A percentile compares a stretch with the other conserved stretches of the same genome.
Conservation (phyloP, 1,140 invertebrate species). For the Formica exsecta region DNA sequence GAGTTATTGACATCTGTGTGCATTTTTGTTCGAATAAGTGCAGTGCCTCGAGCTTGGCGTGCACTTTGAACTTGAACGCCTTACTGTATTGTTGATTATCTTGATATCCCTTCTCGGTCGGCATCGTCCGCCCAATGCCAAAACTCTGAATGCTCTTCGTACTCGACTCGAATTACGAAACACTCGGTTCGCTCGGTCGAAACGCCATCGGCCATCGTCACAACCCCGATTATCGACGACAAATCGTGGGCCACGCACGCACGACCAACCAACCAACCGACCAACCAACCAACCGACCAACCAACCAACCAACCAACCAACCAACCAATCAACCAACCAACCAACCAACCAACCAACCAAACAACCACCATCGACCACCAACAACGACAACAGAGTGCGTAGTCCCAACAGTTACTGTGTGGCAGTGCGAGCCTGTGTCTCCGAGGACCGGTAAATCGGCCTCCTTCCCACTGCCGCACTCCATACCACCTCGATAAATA, state of each 20-base stretch:
- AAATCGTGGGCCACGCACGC: slow-evolving; percentile 69
- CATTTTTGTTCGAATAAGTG: slow-evolving; percentile 61
- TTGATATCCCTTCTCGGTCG: slow-evolving; percentile 77
- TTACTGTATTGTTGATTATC: slow-evolving; percentile 68
- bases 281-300: slow-evolving; percentile 63
- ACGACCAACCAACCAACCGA: slow-evolving; percentile 72
- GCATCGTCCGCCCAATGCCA: slow-evolving; percentile 68
- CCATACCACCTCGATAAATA: slow-evolving; percentile 86
- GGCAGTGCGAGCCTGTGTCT: slow-evolving; percentile 87
- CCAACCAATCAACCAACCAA: slow-evolving; percentile 66
- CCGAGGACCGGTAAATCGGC: slow-evolving; percentile 86
- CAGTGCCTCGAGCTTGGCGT: slow-evolving; percentile 38
- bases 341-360: slow-evolving; percentile 61
- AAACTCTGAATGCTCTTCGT: slow-evolving; percentile 60
- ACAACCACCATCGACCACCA: slow-evolving; percentile 74
- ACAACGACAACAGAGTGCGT: slow-evolving; percentile 84
- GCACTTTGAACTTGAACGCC: slow-evolving; percentile 30
- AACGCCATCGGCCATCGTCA: slow-evolving; percentile 77
- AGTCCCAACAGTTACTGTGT: slow-evolving; percentile 87
- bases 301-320: slow-evolving; percentile 65
- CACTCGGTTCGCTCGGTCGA: slow-evolving; percentile 84
- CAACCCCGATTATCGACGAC: slow-evolving; percentile 73
- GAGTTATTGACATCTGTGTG: slow-evolving; percentile 61
- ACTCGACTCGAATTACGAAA: slow-evolving; percentile 69
- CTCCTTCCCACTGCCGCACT: slow-evolving; percentile 86